Base-by-base conservation (phyloP, 2,797 vertebrate genomes). In the Phyllotis vaccarum region DNA sequence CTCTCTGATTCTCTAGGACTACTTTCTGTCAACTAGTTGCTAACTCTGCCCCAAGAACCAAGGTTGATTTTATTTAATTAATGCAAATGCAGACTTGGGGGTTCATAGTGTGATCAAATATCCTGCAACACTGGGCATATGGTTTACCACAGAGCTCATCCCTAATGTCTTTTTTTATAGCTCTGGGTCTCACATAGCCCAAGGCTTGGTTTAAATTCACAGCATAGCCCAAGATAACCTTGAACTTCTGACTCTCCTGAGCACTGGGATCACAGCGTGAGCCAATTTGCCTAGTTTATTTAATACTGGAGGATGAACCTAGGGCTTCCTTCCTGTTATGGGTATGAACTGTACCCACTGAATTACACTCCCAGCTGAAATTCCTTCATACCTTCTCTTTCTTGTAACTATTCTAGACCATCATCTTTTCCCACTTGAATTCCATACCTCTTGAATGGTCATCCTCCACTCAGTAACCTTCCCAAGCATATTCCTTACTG, bases 321-420 rank as follows among this genome's bases (percentile, higher is more conserved):
- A 54, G 6, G 37, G 68, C 52, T n/a, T 87, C 52, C 37, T 74
- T 17, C 40, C 52, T 52, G n/a, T 22, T 8, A 3, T 37, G 22
- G 2, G 6, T 74, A 58, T 72, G 27, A 37, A 87, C 10, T 40
- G 6, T 31, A 31, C 24, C 17, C 21, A 58, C n/a, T 9, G 34
- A 87, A 21, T 43, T 56, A 13, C 6, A 74, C 31, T 6, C 52
- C 37, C 27, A 87, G 27, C 3, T 17, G 22, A 87, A 40, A 56
- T 58, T 22, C 34, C 37, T 52, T 9, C 5, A 9, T 0, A 8
- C n/a, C 52, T 40, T 34, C 29, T 52, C 19, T 27, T 52, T 16
- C 14, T n/a, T 13, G 1, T 40, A 0, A 0, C 56, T 49, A 1
- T 34, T 46, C 37, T 14, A n/a, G 46, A 34, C 24, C 52, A 29